Base-by-base conservation (phyloP, 2,888 invertebrate species). In the Pachliopta kotzebuea region DNA sequence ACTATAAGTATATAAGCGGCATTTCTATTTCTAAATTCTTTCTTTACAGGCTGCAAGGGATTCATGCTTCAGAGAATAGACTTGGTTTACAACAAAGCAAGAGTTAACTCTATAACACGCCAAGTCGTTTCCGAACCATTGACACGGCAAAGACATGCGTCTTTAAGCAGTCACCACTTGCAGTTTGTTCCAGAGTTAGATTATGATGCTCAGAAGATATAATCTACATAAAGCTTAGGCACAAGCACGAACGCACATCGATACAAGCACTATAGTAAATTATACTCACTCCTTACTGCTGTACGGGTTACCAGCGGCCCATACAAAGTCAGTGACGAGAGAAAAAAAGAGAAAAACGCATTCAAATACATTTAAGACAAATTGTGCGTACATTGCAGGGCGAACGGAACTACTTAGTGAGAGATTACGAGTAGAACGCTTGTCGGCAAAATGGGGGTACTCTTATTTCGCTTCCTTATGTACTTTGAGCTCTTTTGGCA, bases 231-330 rank as follows among this genome's bases (percentile, higher is more conserved):
- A 87, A 89, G 88, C 84, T 77, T 80, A 90, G 90, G 90, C 90
- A 91, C 90, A 92, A 90, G 91, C 90, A 90, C 90, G 88, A 85
- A 88, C 80, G 87, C 90, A 91, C 90, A 89, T 77, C 74, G 78
- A 87, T 80, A 87, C 84, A 90, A 87, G 90, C 93, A 93, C 92
- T 93, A 90, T 85, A 92, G 91, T 92, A 92, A 89, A 86, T 85
- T 90, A 93, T 94, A 94, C 94, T 94, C 94, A 94, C 94, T 94
- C 93, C 93, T 93, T 84, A 93, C 86, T 83, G 93, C 94, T 94
- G 94, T 92, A 90, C 89, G 90, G 92, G 89, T 93, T 92, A 93
- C 94, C 93, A 92, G 94, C 93, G 90, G 93, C 93, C 93, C 94
- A 94, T 94, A 92, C 93, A 94, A 94, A 94, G 93, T 93, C 93